Percentiles rank a stretch among this genome's conserved stretches.
These are phyloP conservation scores for Acholoe squamosa DNA, from an alignment of 2,888 invertebrate species.

Conservation along the genomic window DNA sequence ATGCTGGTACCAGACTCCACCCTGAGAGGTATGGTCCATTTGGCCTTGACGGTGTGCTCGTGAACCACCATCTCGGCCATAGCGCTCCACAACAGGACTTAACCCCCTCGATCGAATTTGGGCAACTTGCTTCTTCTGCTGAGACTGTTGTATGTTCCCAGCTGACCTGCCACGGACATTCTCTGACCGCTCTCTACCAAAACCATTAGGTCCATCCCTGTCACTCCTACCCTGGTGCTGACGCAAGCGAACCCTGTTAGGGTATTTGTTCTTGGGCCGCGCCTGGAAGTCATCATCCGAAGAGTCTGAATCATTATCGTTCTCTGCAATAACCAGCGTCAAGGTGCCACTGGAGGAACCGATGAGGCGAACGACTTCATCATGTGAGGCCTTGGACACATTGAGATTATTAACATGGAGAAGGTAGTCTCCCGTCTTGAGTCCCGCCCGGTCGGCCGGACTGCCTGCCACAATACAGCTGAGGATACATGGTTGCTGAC, in stretches of 20 bases:
- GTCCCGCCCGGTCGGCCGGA: conserved; percentile 94
- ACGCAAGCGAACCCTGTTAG: conserved; percentile 73
- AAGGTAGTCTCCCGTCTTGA: conserved; percentile 95
- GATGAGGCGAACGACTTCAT: conserved; percentile 95
- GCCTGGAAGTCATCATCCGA: conserved; percentile 87
- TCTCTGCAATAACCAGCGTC: conserved; percentile 75
- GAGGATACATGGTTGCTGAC: conserved; percentile 96
- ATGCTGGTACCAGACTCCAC: background rate
- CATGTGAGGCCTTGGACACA: conserved; percentile 95
- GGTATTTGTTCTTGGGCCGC: conserved; percentile 81
- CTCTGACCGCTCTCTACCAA: conserved; percentile 47
- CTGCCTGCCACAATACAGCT: conserved; percentile 95
- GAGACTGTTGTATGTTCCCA: conserved; percentile 39
- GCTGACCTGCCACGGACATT: background rate
- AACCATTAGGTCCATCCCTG: conserved; percentile 23
- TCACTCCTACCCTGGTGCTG: conserved; percentile 20
- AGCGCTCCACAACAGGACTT: conserved; percentile 59
- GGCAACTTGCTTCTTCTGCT: conserved; percentile 25
- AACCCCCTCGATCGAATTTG: conserved; percentile 39
- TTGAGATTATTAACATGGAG: conserved; percentile 94
- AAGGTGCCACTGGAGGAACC: conserved; percentile 90
- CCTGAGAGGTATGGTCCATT: background rate
- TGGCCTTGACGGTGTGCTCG: background rate
- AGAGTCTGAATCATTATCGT: conserved; percentile 91
- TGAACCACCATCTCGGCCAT: background rate